Base-by-base conservation (phyloP, 2,797 vertebrate genomes). In the Phalloptychus januarius region DNA sequence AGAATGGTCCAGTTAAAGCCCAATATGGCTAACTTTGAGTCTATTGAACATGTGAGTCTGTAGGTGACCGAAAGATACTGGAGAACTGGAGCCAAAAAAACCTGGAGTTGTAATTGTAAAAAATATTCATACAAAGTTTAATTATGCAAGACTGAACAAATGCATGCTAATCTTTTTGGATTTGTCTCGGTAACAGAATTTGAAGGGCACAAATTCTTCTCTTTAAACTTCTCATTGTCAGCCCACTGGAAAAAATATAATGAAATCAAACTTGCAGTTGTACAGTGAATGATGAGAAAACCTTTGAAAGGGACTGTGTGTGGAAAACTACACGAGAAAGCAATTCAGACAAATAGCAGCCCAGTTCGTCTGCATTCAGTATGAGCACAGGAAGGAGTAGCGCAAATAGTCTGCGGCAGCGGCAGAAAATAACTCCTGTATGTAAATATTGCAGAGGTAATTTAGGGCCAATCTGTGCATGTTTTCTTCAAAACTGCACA, bases 381-480 rank as follows among this genome's bases (percentile, higher is more conserved):
- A 6, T 48, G 42, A 10, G 40, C 73, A 63, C 25, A 71, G 31
- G 80, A 80, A 88, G 79, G 78, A 85, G 80, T 81, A 88, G 87
- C 78, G 74, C 71, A 44, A 84, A 79, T 77, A 84, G 79, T 82
- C 82, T 83, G 83, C 45, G 74, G 86, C 86, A 82, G 79, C 11
- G 56, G 78, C 90, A 93, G 93, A 93, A 93, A 94, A 93, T 92
- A 94, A 77, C 80, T 81, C n/a, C n/a, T 45, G 31, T 81, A 54
- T 82, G 54, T 84, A 54, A 80, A 74, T 63, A 52, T 76, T 83
- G 58, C 58, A 46, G 77, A 75, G 77, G 83, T 83, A 78, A 88
- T 90, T 92, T 87, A 86, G 56, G 83, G 76, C 79, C 82, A 83
- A 67, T 87, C 79, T 85, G 28, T 71, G 74, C 52, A 77, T 20